These are phyloP conservation scores for Tetramorium alpestre DNA, from an alignment of 1,140 invertebrate species.

Conservation along the genomic window DNA sequence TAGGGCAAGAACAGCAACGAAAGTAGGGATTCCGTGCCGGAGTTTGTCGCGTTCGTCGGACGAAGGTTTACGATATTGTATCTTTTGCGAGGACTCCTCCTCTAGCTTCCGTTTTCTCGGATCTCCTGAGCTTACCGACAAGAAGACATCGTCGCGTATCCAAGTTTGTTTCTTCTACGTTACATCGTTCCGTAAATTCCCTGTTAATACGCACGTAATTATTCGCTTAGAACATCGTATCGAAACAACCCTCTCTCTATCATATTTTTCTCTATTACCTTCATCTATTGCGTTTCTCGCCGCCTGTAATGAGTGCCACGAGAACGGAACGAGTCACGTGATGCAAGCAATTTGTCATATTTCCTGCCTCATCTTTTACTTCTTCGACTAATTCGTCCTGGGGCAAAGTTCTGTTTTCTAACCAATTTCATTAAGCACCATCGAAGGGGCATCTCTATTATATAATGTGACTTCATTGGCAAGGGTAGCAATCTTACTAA, in stretches of 20 bases:
- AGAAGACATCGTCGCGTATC: slow-evolving; percentile 15
- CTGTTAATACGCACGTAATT: slow-evolving; percentile 13
- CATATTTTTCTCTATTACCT: neutral
- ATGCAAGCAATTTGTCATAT: slow-evolving; percentile 58
- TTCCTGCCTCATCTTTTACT: slow-evolving; percentile 48
- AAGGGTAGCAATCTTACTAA: slow-evolving; percentile 79
- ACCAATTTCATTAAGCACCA: slow-evolving; percentile 79
- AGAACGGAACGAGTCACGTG: neutral
- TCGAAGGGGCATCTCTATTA: slow-evolving; percentile 74
- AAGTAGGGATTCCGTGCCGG: slow-evolving; percentile 46
- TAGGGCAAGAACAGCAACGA: slow-evolving; percentile 36
- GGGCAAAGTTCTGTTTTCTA: slow-evolving; percentile 69
- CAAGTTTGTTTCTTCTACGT: neutral
- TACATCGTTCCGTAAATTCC: neutral
- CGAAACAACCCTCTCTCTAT: neutral
- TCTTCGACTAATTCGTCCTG: slow-evolving; percentile 66
- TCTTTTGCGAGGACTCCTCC: slow-evolving; percentile 20
- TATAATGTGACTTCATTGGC: slow-evolving; percentile 75
- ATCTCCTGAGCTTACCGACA: slow-evolving; percentile 23
- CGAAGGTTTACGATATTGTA: slow-evolving; percentile 64
- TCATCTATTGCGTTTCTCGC: neutral
- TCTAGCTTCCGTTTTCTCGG: slow-evolving; percentile 38
- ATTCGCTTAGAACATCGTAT: neutral
- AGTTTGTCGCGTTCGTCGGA: slow-evolving; percentile 41
- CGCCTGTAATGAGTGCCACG: neutral